Percentiles rank a stretch among this genome's conserved stretches.
Conservation (phyloP, 2,888 invertebrate genomes). For the Synanthedon vespiformis region DNA sequence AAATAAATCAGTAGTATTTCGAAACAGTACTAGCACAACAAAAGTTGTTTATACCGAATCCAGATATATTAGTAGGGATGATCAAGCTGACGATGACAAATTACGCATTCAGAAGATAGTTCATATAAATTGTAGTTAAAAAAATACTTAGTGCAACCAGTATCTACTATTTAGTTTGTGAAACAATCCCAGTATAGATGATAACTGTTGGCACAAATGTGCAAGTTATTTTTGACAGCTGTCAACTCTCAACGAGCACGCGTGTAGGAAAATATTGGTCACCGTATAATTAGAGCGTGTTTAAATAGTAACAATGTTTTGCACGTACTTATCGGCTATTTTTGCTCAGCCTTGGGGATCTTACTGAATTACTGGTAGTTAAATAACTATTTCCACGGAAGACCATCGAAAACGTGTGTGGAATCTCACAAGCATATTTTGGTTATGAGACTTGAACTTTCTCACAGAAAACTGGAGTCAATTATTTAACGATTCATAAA, state of each 20-base stretch:
- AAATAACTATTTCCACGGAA: background rate
- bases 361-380: conserved; percentile 30
- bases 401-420: background rate
- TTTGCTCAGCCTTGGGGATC: conserved; percentile 44
- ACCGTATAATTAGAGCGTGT: conserved; percentile 39
- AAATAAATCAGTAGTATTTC: too few species aligned
- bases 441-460: too few species aligned
- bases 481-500: too few species aligned
- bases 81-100: too few species aligned
- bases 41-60: too few species aligned
- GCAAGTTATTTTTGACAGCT: conserved; percentile 24
- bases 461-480: too few species aligned
- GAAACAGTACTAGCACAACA: too few species aligned
- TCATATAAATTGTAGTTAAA: too few species aligned
- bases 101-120: too few species aligned
- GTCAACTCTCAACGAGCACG: conserved; percentile 28
- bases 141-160: too few species aligned
- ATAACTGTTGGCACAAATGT: conserved; percentile 16
- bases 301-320: conserved; percentile 37
- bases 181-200: background rate
- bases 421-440: background rate
- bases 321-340: conserved; percentile 41
- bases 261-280: conserved; percentile 25
- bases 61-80: too few species aligned
- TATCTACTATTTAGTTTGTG: background rate